A percentile compares a stretch with the other conserved stretches of the same genome.
phyloP scores from a whole-genome alignment of 2,888 invertebrate genomes.

The Epistrophe eligans region DNA sequence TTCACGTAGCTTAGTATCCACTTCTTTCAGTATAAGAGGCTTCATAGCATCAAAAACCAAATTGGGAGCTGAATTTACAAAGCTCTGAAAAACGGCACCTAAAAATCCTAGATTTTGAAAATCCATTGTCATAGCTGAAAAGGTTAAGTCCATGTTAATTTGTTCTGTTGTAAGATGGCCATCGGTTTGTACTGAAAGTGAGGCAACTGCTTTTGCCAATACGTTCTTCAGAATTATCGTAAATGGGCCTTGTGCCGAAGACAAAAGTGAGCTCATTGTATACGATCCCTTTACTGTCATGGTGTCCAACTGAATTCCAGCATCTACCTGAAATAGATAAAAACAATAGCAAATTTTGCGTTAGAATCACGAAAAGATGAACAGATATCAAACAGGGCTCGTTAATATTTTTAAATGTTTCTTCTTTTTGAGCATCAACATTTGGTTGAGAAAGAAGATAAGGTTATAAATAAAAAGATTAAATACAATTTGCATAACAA shows the following conservation, averaged over 20 bases:
- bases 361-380: too few species aligned
- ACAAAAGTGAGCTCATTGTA: constrained; percentile 89
- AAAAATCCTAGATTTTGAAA: constrained; percentile 92
- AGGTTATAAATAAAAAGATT: too few species aligned
- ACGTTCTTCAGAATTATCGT: constrained; percentile 90
- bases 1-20: constrained; percentile 89
- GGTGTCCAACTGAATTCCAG: constrained; percentile 88
- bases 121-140: constrained; percentile 90
- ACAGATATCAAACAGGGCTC: too few species aligned
- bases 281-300: constrained; percentile 91
- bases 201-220: constrained; percentile 88
- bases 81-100: constrained; percentile 88
- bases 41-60: constrained; percentile 94
- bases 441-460: too few species aligned
- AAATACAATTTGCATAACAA: too few species aligned
- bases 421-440: too few species aligned
- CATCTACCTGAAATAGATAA: constrained; percentile 88
- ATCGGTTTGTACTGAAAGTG: constrained; percentile 89
- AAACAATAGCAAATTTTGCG: too few species aligned
- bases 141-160: constrained; percentile 91
- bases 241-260: constrained; percentile 90
- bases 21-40: constrained; percentile 91
- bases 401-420: too few species aligned
- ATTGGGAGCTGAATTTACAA: constrained; percentile 92
- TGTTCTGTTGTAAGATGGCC: constrained; percentile 91